A percentile compares a stretch with the other conserved stretches of the same genome.
Evolutionary conservation across 2,113 vertebrate genomes (phyloP).

Genomic region (Charina bottae): DNA sequence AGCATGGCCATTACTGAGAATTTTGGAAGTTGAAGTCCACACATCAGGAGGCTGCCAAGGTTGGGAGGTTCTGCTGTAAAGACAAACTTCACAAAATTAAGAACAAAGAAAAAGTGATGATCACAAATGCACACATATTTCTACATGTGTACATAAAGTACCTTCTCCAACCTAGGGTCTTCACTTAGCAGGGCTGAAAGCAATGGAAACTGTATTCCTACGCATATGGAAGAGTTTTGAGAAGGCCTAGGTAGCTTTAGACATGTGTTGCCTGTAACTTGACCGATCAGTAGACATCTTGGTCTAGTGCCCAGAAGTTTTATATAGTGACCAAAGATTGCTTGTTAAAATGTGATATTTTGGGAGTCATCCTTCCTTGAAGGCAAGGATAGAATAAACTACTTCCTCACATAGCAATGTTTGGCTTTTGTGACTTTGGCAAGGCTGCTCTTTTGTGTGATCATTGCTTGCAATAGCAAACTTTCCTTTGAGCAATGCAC

Average conservation of each 20-base stretch:
- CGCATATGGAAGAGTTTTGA: not conserved
- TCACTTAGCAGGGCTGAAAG: not conserved
- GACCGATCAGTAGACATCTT: constrained; percentile 36
- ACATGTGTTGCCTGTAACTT: constrained; percentile 45
- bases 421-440: constrained; percentile 43
- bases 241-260: constrained; percentile 21
- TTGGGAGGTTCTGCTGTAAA: not conserved
- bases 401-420: constrained; percentile 33
- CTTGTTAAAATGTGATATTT: constrained; percentile 58
- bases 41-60: not conserved
- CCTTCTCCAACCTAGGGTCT: not conserved
- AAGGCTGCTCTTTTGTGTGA: not conserved
- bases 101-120: not conserved
- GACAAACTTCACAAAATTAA: not conserved
- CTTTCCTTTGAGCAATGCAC: not conserved
- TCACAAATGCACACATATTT: constrained; percentile 19
- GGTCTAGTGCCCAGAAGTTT: constrained; percentile 49
- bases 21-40: too few relatives aligned
- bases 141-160: constrained; percentile 13
- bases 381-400: constrained; percentile 52
- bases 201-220: not conserved
- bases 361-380: constrained; percentile 51
- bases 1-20: too few relatives aligned
- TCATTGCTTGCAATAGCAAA: not conserved
- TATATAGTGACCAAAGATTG: constrained; percentile 57